Conservation (phyloP, 2,113 vertebrate species). For the Pelmatolapia mariae region DNA sequence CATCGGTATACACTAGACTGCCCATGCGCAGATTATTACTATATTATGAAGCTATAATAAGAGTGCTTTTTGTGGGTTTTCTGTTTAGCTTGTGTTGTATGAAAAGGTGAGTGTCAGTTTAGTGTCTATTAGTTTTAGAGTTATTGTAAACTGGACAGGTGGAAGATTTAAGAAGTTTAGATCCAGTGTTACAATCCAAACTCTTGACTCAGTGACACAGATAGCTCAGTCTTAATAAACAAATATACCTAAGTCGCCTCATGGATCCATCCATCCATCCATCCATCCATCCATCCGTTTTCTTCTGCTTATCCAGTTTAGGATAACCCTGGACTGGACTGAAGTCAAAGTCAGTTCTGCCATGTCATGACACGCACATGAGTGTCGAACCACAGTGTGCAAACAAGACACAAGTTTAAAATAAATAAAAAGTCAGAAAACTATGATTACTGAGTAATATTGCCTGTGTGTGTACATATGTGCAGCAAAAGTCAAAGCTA, state of each 20-base stretch:
- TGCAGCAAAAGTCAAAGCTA: neutral
- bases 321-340: neutral
- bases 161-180: neutral
- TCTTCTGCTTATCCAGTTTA: neutral
- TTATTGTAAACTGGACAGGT: neutral
- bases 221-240: neutral
- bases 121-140: neutral
- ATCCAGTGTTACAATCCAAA: neutral
- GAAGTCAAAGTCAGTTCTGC: neutral
- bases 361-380: neutral
- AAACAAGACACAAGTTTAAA: neutral
- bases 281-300: neutral
- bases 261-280: neutral
- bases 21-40: neutral
- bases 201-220: neutral
- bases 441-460: neutral
- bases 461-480: neutral
- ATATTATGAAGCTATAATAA: neutral
- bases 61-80: neutral
- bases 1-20: neutral
- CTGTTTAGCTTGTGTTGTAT: neutral
- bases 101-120: neutral
- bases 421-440: neutral
- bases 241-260: neutral
- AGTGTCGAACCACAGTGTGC: neutral